Base-by-base conservation (phyloP, 2,797 vertebrate genomes). In the Eutrigla gurnardus region DNA sequence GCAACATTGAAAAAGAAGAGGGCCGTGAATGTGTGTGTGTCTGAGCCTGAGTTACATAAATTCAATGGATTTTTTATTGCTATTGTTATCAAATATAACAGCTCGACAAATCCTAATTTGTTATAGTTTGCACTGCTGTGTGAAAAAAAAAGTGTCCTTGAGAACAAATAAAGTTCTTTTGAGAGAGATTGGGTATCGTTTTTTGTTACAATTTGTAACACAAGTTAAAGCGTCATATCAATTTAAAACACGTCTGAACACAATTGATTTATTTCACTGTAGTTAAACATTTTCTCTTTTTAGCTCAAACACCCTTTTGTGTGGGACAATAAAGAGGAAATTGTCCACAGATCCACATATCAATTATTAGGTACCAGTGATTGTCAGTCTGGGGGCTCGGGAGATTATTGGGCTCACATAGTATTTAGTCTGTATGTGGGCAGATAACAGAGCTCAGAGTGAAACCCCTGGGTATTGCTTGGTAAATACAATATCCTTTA, bases 91-190 rank as follows among this genome's bases (percentile, higher is more conserved):
- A 40, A 65, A 50, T 40, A 63, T 32, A 45, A 61, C 14, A 47
- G 25, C 3, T 14, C 2, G 0, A 43, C 3, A 50, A 25, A 25
- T 1, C 25, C 25, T 25, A 8, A 70, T 11, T 67, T 78, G 36
- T 61, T 72, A 55, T 52, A 42, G 35, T 74, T 70, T 72, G 6
- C 62, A 67, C 61, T 54, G 32, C 9, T 37, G 25, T 25, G 25
- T 77, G 63, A 76, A 40, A 42, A 70, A 59, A 80, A 80, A 81
- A 80, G 69, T 81, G 77, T 64, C 73, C 46, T 82, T 87, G 62
- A 62, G 5, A 75, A 66, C 15, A 65, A 83, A 82, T 84, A 84
- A 84, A 84, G 33, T 36, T 50, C 0, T 76, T 77, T 77, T 64
- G 2, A 49, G 59, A n/a, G 0, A 36, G 4, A 17, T 53, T n/a